Percentiles rank a stretch among this genome's conserved stretches.
Conservation (phyloP, 2,888 invertebrate genomes). For the Biston stratarius region DNA sequence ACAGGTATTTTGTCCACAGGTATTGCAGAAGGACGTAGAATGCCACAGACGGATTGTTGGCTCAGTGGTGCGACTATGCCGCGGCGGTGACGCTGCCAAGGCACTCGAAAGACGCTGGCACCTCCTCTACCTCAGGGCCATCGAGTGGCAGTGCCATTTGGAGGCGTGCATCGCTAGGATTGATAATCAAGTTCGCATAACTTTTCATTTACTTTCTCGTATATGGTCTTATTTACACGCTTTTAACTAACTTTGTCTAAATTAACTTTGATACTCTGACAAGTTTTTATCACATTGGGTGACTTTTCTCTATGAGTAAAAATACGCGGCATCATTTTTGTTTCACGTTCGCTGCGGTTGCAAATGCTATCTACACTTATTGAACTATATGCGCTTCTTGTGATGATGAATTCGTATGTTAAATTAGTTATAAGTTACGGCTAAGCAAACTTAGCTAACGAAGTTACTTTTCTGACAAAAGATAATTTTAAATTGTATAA, state of each 20-base stretch:
- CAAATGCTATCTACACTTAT: neutral
- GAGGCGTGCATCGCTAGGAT: slow-evolving; percentile 92
- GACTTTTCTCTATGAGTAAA: too few species aligned
- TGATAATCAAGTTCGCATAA: slow-evolving; percentile 79
- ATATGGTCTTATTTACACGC: too few species aligned
- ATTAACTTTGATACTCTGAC: too few species aligned
- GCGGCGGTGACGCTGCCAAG: slow-evolving; percentile 88
- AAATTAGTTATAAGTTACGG: neutral
- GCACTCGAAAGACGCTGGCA: slow-evolving; percentile 96
- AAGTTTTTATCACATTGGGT: too few species aligned
- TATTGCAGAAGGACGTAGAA: slow-evolving; percentile 97
- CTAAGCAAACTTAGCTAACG: too few species aligned
- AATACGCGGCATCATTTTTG: too few species aligned
- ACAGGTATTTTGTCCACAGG: slow-evolving; percentile 83
- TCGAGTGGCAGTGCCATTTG: slow-evolving; percentile 97
- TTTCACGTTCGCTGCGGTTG: too few species aligned
- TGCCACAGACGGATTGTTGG: slow-evolving; percentile 94
- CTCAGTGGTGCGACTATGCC: slow-evolving; percentile 92
- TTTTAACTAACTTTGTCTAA: too few species aligned
- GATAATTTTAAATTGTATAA: too few species aligned
- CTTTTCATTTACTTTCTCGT: too few species aligned
- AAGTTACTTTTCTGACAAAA: too few species aligned
- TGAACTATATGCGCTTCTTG: neutral
- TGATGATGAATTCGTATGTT: neutral
- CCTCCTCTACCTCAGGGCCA: slow-evolving; percentile 93